Evolutionary conservation across 2,113 vertebrate species (phyloP).

Genomic region (Cercocebus atys): DNA sequence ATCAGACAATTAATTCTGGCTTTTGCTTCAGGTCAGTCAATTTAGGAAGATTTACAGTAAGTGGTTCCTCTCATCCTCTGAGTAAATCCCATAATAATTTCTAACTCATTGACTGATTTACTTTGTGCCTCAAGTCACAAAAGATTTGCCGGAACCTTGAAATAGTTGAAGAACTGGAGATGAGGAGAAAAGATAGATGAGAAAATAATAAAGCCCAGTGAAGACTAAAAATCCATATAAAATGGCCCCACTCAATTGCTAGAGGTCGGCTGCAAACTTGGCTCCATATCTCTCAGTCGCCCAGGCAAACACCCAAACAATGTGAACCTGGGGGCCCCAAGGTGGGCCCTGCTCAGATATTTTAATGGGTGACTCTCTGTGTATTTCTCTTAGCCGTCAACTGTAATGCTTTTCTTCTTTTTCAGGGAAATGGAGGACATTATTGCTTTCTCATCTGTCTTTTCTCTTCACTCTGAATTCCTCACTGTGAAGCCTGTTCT

Average conservation of each 20-base stretch:
- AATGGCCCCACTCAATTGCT: neutral
- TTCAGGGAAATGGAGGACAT: neutral
- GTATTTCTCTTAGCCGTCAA: neutral
- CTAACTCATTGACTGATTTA: constrained; percentile 13
- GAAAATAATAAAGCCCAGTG: neutral
- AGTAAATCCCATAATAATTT: constrained; percentile 57
- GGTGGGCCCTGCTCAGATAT: fast-evolving
- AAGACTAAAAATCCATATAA: neutral
- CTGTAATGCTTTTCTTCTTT: neutral
- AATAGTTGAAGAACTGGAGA: neutral
- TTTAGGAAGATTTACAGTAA: constrained; percentile 56
- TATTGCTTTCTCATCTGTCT: neutral
- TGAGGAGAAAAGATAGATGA: neutral
- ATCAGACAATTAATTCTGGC: neutral
- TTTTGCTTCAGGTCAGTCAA: constrained; percentile 39
- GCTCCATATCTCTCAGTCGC: neutral
- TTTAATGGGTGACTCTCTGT: neutral
- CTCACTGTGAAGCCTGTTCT: neutral
- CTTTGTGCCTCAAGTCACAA: constrained; percentile 49
- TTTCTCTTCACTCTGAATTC: constrained; percentile 13
- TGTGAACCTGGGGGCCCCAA: neutral
- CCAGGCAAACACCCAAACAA: neutral
- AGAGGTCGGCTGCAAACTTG: neutral
- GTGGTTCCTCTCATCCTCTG: constrained; percentile 34
- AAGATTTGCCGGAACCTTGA: constrained; percentile 18